A percentile compares a stretch with the other conserved stretches of the same genome.
These are phyloP conservation scores for Himalopsyche kuldschensis DNA, from an alignment of 2,888 invertebrate genomes.

Conservation along the genomic window DNA sequence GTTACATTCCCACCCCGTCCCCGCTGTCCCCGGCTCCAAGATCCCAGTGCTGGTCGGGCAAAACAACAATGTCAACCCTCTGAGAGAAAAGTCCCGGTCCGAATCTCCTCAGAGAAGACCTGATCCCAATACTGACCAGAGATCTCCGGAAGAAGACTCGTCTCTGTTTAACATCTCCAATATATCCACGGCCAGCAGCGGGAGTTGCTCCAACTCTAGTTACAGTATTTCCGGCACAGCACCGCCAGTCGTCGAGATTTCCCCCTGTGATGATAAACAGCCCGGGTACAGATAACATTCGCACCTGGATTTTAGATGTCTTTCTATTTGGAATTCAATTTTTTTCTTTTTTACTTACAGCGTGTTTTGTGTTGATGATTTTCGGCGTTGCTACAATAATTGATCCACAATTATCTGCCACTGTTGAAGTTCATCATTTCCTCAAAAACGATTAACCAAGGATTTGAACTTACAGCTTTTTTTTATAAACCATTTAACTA, in stretches of 20 bases:
- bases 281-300: conserved; percentile 19
- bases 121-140: conserved; percentile 49
- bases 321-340: neutral
- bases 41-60: conserved; percentile 73
- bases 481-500: no score
- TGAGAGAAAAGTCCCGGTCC: conserved; percentile 24
- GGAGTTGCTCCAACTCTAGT: conserved; percentile 49
- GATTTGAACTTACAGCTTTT: no score
- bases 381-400: neutral
- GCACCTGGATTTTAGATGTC: conserved; percentile 3
- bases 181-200: conserved; percentile 52
- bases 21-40: conserved; percentile 66
- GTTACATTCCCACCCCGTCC: conserved; percentile 55
- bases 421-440: no score
- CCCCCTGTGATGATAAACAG: conserved; percentile 19
- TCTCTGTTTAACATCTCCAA: conserved; percentile 62
- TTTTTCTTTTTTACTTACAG: neutral
- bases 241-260: conserved; percentile 17
- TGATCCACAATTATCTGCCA: no score
- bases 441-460: no score
- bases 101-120: conserved; percentile 24
- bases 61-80: conserved; percentile 60
- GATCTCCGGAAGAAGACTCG: conserved; percentile 60
- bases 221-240: conserved; percentile 34
- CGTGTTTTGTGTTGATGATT: neutral